Evolutionary conservation across 2,113 vertebrate genomes (phyloP).

Genomic region (Oreotragus oreotragus): DNA sequence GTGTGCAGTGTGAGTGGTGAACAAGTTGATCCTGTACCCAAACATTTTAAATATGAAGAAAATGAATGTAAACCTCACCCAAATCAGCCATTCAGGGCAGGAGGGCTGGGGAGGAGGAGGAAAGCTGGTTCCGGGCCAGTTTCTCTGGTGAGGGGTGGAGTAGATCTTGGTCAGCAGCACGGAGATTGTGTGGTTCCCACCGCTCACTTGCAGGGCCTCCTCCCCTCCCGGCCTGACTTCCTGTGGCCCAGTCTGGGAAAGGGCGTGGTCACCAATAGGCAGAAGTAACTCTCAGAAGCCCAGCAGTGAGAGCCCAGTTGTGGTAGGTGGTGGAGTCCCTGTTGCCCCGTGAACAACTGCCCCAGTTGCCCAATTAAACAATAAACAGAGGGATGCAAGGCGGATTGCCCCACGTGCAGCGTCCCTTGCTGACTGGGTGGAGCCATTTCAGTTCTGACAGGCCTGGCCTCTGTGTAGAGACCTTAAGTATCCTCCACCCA

Average conservation of each 20-base stretch:
- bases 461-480: background rate
- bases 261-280: conserved; percentile 10
- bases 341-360: background rate
- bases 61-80: background rate
- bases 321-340: background rate
- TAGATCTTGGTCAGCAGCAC: background rate
- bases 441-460: background rate
- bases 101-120: background rate
- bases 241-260: conserved; percentile 48
- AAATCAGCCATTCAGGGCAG: background rate
- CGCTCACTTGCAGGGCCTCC: background rate
- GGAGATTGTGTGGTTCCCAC: conserved; percentile 21
- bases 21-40: background rate
- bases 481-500: background rate
- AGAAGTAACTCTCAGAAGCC: background rate
- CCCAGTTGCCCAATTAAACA: background rate
- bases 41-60: background rate
- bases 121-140: background rate
- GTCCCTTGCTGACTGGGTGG: background rate
- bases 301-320: background rate
- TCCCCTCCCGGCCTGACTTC: background rate
- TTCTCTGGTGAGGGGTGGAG: conserved; percentile 27
- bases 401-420: background rate
- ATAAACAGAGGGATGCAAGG: background rate
- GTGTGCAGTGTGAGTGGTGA: background rate